Evolutionary conservation across 2,113 vertebrate species (phyloP).

Genomic region (Platanista minor): DNA sequence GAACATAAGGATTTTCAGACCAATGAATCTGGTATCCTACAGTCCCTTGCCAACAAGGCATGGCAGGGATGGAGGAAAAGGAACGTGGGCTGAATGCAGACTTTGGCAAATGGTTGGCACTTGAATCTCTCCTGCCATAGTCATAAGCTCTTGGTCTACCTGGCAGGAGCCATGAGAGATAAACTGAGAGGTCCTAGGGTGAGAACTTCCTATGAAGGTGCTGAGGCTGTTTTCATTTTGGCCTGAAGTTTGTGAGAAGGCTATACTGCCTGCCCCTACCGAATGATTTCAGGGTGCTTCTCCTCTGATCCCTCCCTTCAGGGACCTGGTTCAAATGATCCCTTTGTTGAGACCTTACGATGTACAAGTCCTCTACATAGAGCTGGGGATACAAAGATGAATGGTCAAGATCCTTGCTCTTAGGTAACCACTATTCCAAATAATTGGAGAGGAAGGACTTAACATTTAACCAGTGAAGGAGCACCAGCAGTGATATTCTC

Average conservation of each 20-base stretch:
- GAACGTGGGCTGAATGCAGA: constrained; percentile 17
- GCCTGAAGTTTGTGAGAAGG: neutral
- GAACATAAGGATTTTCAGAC: constrained; percentile 68
- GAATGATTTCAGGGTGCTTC: neutral
- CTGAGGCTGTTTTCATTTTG: neutral
- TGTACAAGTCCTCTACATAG: neutral
- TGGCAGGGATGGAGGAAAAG: neutral
- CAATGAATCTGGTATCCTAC: constrained; percentile 61
- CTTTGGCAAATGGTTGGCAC: neutral
- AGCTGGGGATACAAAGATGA: neutral
- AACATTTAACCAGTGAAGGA: neutral
- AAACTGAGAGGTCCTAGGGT: neutral
- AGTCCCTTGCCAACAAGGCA: constrained; percentile 50
- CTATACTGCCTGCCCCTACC: neutral
- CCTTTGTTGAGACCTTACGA: neutral
- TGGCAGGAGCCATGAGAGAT: neutral
- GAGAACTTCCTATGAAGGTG: neutral
- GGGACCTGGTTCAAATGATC: neutral
- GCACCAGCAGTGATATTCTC: neutral
- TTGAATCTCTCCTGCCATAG: constrained; percentile 2
- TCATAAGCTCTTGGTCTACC: neutral
- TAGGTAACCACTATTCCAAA: neutral
- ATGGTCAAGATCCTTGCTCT: neutral
- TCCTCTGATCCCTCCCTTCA: neutral
- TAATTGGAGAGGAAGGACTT: neutral